phyloP scores from a whole-genome alignment of 2,797 vertebrate species.

The Neomorphus geoffroyi region DNA sequence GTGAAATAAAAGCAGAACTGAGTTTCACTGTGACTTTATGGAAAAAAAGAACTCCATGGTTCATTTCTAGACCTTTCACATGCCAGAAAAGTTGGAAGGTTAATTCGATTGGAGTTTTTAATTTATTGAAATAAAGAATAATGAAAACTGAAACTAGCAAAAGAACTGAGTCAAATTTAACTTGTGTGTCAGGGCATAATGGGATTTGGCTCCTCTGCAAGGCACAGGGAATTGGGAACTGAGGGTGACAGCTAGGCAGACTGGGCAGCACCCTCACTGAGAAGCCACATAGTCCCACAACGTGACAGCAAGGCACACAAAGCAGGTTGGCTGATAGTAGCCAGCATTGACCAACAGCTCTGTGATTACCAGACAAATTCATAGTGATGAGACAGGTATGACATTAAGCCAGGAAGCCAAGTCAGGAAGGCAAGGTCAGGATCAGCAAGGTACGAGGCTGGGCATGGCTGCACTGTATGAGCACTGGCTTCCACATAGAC shows the following conservation, averaged over 20 bases:
- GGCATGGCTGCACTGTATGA: accelerated
- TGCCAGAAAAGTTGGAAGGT: background rate
- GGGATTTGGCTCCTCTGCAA: background rate
- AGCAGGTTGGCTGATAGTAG: background rate
- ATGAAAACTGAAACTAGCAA: background rate
- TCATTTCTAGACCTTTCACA: background rate
- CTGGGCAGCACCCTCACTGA: accelerated
- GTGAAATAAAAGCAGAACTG: constrained; percentile 32
- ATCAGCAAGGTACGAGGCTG: background rate
- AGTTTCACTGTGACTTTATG: background rate
- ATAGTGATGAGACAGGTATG: background rate
- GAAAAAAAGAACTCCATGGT: background rate
- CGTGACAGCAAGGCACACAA: background rate
- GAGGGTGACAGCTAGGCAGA: background rate
- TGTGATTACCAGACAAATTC: background rate
- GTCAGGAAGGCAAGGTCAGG: background rate
- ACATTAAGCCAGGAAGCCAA: background rate
- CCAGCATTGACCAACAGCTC: background rate
- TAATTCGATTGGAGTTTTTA: background rate
- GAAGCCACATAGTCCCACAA: accelerated
- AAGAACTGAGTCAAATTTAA: background rate
- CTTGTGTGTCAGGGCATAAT: background rate
- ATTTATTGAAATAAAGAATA: background rate
- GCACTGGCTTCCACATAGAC: background rate
- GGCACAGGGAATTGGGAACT: background rate